Conservation (phyloP, 1,140 invertebrate species). For the Drosophila chauvacae region DNA sequence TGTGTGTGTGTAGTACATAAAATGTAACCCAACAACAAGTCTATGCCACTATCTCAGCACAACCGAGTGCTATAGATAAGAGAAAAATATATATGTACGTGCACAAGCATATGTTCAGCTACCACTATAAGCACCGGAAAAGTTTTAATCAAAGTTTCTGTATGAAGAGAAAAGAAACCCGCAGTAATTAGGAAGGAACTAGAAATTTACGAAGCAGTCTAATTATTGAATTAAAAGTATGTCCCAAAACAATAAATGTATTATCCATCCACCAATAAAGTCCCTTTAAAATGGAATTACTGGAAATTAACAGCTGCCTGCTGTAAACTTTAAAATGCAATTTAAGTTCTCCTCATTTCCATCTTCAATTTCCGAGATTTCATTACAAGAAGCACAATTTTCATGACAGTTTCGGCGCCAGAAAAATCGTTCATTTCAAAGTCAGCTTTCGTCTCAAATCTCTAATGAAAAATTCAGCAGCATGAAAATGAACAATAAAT, state of each 20-base stretch:
- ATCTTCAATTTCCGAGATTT: slow-evolving; percentile 38
- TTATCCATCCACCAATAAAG: not conserved
- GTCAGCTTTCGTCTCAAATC: slow-evolving; percentile 47
- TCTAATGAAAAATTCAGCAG: slow-evolving; percentile 77
- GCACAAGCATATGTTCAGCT: slow-evolving; percentile 8
- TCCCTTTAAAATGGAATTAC: not conserved
- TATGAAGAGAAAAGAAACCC: not conserved
- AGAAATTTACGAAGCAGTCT: not conserved
- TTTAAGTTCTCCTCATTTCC: slow-evolving; percentile 6
- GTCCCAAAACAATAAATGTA: too few relatives aligned
- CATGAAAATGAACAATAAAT: slow-evolving; percentile 69
- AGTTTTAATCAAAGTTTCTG: slow-evolving; percentile 40
- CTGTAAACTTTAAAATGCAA: not conserved
- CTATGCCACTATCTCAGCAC: slow-evolving; percentile 50
- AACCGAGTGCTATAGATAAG: slow-evolving; percentile 39
- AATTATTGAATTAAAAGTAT: not conserved
- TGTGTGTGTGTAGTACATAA: slow-evolving; percentile 33
- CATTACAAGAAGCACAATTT: slow-evolving; percentile 28
- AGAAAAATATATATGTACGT: slow-evolving; percentile 7
- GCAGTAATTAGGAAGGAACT: not conserved
- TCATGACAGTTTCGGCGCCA: slow-evolving; percentile 42
- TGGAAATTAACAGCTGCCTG: not conserved
- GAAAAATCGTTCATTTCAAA: slow-evolving; percentile 47
- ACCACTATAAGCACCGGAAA: slow-evolving; percentile 11
- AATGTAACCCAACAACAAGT: slow-evolving; percentile 51